phyloP scores from a whole-genome alignment of 2,888 invertebrate genomes.

The Acanthosepion pharaonis region DNA sequence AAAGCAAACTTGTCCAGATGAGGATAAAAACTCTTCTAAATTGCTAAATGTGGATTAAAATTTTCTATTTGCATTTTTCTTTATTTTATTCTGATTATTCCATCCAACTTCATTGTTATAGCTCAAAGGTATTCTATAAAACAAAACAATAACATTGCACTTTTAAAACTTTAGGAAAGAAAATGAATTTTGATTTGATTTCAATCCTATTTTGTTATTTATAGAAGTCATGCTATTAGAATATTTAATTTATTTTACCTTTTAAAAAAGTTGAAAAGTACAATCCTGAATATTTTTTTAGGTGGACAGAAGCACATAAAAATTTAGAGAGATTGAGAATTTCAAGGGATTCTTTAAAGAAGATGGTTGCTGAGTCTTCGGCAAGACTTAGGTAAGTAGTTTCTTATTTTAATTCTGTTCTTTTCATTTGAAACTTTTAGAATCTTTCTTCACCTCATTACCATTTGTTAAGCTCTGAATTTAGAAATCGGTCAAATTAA shows the following conservation, averaged over 20 bases:
- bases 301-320: constrained; percentile 77
- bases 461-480: not conserved
- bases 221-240: no score
- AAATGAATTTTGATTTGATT: not conserved
- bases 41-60: not conserved
- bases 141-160: not conserved
- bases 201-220: no score
- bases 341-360: constrained; percentile 65
- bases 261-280: no score
- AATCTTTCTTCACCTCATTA: not conserved
- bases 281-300: constrained; percentile 52
- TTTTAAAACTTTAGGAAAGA: not conserved
- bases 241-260: no score
- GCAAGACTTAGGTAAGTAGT: constrained; percentile 69
- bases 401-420: not conserved
- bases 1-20: not conserved
- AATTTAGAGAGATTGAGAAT: constrained; percentile 71
- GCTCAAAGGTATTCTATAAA: no score
- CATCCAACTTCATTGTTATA: no score
- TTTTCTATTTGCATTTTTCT: not conserved
- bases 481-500: no score
- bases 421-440: not conserved
- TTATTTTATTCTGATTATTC: not conserved
- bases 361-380: constrained; percentile 71
- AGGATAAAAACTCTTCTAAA: no score